A percentile compares a stretch with the other conserved stretches of the same genome.
Conservation (phyloP, 2,113 vertebrate species). For the Anhinga rufa region DNA sequence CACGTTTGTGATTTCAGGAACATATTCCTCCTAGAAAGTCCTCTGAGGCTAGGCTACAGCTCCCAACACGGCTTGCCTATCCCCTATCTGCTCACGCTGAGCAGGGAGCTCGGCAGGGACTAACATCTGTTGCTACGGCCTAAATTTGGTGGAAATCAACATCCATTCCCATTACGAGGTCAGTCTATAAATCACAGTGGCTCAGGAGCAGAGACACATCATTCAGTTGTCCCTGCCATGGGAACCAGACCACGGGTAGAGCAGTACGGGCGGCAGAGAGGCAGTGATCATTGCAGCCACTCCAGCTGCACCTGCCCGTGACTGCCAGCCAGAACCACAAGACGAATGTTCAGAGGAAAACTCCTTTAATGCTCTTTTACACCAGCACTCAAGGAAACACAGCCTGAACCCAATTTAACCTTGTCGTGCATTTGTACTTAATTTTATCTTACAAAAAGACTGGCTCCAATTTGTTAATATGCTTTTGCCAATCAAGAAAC, state of each 20-base stretch:
- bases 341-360: not conserved
- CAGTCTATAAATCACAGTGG: not conserved
- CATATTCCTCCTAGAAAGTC: not conserved
- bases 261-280: not conserved
- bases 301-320: not conserved
- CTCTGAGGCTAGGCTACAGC: not conserved
- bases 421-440: not conserved
- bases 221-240: not conserved
- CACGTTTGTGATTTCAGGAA: not conserved
- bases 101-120: not conserved
- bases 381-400: not conserved
- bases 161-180: not conserved
- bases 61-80: not conserved
- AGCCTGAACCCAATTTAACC: not conserved
- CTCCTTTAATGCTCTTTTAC: not conserved
- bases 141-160: not conserved
- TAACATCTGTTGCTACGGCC: not conserved
- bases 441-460: not conserved
- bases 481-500: not conserved
- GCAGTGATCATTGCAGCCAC: not conserved
- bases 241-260: accelerated
- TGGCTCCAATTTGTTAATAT: not conserved
- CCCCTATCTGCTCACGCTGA: not conserved
- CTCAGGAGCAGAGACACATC: not conserved
- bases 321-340: not conserved